phyloP scores from a whole-genome alignment of 1,140 invertebrate species.

The Acromyrmex charruanus region DNA sequence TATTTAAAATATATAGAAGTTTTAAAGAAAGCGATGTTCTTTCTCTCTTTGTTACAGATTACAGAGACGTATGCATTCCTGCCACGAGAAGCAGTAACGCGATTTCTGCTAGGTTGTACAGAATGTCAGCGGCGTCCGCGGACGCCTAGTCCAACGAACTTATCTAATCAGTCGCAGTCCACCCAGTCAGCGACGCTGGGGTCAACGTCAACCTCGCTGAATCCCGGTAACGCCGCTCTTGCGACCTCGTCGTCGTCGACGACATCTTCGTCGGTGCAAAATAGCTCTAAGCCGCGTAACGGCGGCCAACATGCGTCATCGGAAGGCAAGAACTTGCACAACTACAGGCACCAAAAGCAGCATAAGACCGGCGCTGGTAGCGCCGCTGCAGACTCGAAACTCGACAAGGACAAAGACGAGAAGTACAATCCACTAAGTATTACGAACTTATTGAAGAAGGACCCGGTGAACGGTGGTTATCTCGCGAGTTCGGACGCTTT shows the following conservation, averaged over 20 bases:
- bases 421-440: conserved; percentile 90
- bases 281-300: conserved; percentile 79
- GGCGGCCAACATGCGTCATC: conserved; percentile 73
- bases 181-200: conserved; percentile 62
- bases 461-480: conserved; percentile 82
- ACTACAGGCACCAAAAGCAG: conserved; percentile 81
- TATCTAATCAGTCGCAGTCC: conserved; percentile 75
- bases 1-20: not conserved
- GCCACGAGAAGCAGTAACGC: conserved; percentile 97
- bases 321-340: conserved; percentile 82
- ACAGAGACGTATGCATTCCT: conserved; percentile 98
- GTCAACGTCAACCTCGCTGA: conserved; percentile 62
- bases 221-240: conserved; percentile 65
- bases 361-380: conserved; percentile 23
- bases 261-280: conserved; percentile 77
- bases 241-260: conserved; percentile 74
- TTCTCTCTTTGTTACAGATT: conserved; percentile 90
- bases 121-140: conserved; percentile 96
- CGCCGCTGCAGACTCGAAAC: conserved; percentile 40
- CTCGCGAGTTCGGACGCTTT: conserved; percentile 67
- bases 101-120: conserved; percentile 96
- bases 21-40: not conserved
- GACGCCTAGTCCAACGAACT: conserved; percentile 88
- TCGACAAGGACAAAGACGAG: conserved; percentile 84
- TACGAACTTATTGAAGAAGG: conserved; percentile 89